phyloP scores from a whole-genome alignment of 92 coral and sea anemone species.

The Phymanthus crucifer region DNA sequence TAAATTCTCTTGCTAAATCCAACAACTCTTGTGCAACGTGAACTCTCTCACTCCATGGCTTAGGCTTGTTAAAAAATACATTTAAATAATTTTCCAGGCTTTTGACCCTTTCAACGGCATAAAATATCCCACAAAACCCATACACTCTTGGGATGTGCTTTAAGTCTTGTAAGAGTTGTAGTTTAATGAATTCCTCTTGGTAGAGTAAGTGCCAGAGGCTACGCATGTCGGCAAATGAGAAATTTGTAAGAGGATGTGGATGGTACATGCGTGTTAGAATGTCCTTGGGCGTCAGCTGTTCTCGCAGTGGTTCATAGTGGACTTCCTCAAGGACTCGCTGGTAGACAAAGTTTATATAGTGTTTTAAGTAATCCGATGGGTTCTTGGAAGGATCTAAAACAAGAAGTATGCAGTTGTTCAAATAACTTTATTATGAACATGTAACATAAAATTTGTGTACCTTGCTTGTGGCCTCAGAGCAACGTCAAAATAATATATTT shows the following conservation, averaged over 20 bases:
- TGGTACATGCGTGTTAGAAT: conserved; percentile 63
- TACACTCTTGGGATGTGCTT: conserved; percentile 82
- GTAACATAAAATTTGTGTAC: background rate
- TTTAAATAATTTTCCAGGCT: conserved; percentile 43
- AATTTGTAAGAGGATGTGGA: conserved; percentile 53
- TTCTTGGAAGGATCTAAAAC: background rate
- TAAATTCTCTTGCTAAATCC: conserved; percentile 55
- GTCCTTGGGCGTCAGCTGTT: conserved; percentile 41
- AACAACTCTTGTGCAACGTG: conserved; percentile 62
- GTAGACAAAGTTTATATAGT: conserved; percentile 35
- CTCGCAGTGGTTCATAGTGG: conserved; percentile 28
- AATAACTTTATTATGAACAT: no score
- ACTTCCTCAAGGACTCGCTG: conserved; percentile 63
- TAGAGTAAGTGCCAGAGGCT: conserved; percentile 79
- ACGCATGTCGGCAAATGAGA: conserved; percentile 68
- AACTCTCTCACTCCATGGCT: conserved; percentile 75
- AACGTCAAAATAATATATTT: no score
- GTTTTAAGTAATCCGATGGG: conserved; percentile 8
- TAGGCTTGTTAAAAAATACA: conserved; percentile 36
- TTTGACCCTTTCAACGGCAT: conserved; percentile 79
- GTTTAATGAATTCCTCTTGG: conserved; percentile 75
- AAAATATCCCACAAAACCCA: conserved; percentile 88
- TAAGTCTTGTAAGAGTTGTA: conserved; percentile 70
- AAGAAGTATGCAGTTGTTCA: background rate
- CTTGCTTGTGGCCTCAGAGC: background rate